Evolutionary conservation across 2,888 invertebrate genomes (phyloP).

Genomic region (Parnassius glacialis): DNA sequence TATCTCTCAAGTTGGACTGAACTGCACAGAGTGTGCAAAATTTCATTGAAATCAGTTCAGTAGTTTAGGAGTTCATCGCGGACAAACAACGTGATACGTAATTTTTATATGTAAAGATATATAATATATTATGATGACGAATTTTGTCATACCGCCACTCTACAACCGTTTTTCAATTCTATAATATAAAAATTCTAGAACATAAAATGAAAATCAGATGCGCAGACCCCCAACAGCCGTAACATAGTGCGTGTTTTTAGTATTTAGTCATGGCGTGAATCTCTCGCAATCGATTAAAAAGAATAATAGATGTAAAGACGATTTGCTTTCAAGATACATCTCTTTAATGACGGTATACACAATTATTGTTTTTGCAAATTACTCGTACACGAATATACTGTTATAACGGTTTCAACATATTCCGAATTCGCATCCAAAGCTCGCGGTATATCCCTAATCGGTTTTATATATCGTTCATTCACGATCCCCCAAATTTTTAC

Average conservation of each 20-base stretch:
- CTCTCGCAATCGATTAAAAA: slow-evolving; percentile 45
- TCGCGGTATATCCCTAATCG: background rate
- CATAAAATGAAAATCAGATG: too few relatives aligned
- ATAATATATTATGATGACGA: too few relatives aligned
- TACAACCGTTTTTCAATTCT: too few relatives aligned
- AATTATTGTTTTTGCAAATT: slow-evolving; percentile 42
- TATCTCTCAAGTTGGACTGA: too few relatives aligned
- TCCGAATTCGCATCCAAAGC: background rate
- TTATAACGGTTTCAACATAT: slow-evolving; percentile 34
- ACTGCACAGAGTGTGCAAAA: too few relatives aligned
- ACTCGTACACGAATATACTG: slow-evolving; percentile 35
- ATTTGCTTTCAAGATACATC: slow-evolving; percentile 35
- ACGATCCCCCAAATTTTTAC: background rate
- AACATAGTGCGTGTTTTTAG: slow-evolving; percentile 10
- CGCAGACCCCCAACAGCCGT: too few relatives aligned
- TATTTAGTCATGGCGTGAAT: slow-evolving; percentile 43
- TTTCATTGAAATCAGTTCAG: too few relatives aligned
- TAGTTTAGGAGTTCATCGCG: too few relatives aligned
- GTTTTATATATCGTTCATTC: slow-evolving; percentile 14
- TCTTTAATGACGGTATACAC: slow-evolving; percentile 39
- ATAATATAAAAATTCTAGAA: too few relatives aligned
- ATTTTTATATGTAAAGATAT: too few relatives aligned
- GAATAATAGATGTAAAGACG: slow-evolving; percentile 28
- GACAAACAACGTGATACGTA: too few relatives aligned
- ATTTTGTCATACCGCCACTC: too few relatives aligned